Conservation (phyloP, 2,113 vertebrate species). For the Epinephelus moara region DNA sequence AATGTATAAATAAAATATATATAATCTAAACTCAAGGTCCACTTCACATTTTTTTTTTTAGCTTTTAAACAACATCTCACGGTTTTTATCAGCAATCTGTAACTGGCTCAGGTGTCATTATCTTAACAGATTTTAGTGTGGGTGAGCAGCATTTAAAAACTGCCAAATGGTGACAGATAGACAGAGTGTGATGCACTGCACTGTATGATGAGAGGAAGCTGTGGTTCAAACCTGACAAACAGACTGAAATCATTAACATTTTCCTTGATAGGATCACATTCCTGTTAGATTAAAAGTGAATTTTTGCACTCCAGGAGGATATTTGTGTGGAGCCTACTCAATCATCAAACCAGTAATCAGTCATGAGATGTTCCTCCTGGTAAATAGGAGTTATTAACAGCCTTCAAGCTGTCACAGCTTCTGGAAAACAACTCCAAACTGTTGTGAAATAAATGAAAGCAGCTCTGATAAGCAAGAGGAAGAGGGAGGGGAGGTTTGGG, state of each 20-base stretch:
- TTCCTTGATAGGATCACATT: slow-evolving; percentile 45
- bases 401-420: slow-evolving; percentile 28
- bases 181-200: neutral
- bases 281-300: slow-evolving; percentile 38
- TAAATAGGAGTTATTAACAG: slow-evolving; percentile 9
- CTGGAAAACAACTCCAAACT: slow-evolving; percentile 5
- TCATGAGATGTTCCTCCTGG: slow-evolving; percentile 23
- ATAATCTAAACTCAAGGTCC: neutral
- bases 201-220: neutral
- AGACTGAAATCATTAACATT: slow-evolving; percentile 5
- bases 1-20: neutral
- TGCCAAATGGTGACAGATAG: neutral
- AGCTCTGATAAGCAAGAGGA: slow-evolving; percentile 19
- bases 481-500: neutral
- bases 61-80: neutral
- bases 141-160: neutral
- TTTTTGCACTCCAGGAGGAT: slow-evolving; percentile 4
- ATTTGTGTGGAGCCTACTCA: slow-evolving; percentile 18
- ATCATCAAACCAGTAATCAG: slow-evolving; percentile 22
- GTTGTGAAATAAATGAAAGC: slow-evolving; percentile 17
- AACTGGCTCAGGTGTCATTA: neutral
- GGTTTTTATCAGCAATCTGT: neutral
- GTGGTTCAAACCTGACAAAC: slow-evolving; percentile 11
- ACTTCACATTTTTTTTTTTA: too few relatives aligned
- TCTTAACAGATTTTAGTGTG: neutral